Base-by-base conservation (phyloP, 2,888 invertebrate genomes). In the Cynaeus angustus region DNA sequence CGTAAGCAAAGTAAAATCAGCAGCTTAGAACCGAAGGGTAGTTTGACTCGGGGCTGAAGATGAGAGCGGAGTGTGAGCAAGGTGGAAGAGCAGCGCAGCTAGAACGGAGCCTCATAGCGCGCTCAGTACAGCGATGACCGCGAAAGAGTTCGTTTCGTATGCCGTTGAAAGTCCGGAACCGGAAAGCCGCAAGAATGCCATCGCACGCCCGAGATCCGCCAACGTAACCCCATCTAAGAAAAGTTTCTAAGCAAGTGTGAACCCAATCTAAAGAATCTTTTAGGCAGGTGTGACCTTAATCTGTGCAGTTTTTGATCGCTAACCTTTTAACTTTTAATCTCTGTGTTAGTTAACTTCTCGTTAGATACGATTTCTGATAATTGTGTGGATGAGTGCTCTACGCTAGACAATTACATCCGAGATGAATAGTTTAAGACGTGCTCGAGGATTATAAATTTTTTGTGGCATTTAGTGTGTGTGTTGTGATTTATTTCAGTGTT, bases 91-190 rank as follows among this genome's bases (percentile, higher is more conserved):
- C 70, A 69, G 70, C 70, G 70, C 70, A 70, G 70, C 48, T 45
- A 53, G 30, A 55, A 53, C 52, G 26, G 21, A 56, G 28, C 53
- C 56, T 67, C 59, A 59, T 41, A 62, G 41, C 55, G 48, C 55
- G 46, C 56, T 67, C 70, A 70, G 70, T 70, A 70, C 56, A 50
- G 67, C 67, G 62, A 70, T 70, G 70, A 70, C 70, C 70, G 70
- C 67, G 70, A 56, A 48, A 61, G 70, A 66, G 70, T 9, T 41
- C 50, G 70, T 70, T 70, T 67, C 70, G 70, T 56, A 56, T 43
- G 48, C 48, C 55, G 69, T 59, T 10, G 52, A 45, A 28, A 59
- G 37, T 46, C 53, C 64, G 55, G 33, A 55, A 62, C 37, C 66
- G 59, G 55, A 70, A 66, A 61, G 67, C 70, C 66, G 67, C 70